Evolutionary conservation across 2,113 vertebrate species (phyloP), one percentile per base, ranked within the genome.

Genomic region (Anser cygnoides): DNA sequence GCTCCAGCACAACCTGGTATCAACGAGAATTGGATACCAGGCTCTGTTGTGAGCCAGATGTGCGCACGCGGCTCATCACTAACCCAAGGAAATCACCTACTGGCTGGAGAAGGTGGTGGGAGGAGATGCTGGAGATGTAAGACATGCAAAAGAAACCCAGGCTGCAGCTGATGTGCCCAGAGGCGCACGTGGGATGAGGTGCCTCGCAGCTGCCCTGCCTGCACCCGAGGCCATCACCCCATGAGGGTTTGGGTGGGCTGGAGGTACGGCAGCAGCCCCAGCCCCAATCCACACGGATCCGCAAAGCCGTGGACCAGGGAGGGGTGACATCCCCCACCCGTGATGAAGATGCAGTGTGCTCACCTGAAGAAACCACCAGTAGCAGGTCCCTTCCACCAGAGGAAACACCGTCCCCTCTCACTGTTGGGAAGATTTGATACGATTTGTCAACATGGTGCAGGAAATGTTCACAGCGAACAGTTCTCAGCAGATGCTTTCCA

Each of bases 301-400:
- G 2, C 1, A 4, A 33, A 39, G 8, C 41, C 14, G 5, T 0
- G 0, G 33, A 28, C 17, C 17, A 10, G 31, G 43, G 57, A 25
- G 2, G 1, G 39, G 54, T 23, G 35, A 35, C 25, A 13, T 29
- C 55, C 49, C n/a, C 41, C 61, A 74, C 67, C 46, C 70, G 3
- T 21, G 54, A 31, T 0, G 2, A 31, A 62, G 31, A 9, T 0
- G 1, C 2, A 28, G 18, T 12, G 46, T 35, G 15, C 11, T 54
- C 17, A 16, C 3, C 0, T 1, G 81, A 43, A 46, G 62, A 11
- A 49, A 68, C 8, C 50, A 43, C 25, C 62, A 25, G 4, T 13
- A 43, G 52, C 84, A 54, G 1, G 18, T 28, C 46, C 43, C 13
- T 86, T 28, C 46, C 50, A 44, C 41, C 28, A 15, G 37, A 81